Base-by-base conservation (phyloP, 1,140 invertebrate genomes). In the Papilio xuthus region DNA sequence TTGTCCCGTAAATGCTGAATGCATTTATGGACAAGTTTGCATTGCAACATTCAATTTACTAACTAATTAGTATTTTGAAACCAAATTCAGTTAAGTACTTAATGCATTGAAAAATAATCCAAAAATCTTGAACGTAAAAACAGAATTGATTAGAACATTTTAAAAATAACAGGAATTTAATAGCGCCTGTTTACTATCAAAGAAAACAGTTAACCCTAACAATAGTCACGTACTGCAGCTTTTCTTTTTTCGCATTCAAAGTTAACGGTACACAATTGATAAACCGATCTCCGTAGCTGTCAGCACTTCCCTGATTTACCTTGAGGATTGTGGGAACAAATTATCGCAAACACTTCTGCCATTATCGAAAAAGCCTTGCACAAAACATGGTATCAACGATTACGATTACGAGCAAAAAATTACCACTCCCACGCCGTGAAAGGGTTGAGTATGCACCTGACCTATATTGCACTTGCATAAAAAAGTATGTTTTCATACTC, bases 361-460 rank as follows among this genome's bases (percentile, higher is more conserved):
- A 83, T 82, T 76, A 81, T 71, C 78, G 83, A 92, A 93, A 91
- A 90, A 84, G 81, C 76, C 85, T 88, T 89, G 88, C 90, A 92
- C 88, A 92, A 93, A 87, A 85, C 87, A 81, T 81, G 80, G 72
- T 79, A 80, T 82, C 78, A 78, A 84, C 78, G 80, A 81, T 84
- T 80, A 83, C n/a, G n/a, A 78, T 28, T 81, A 56, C 80, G 81
- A 86, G 41, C 41, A 90, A 93, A 90, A 92, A 91, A 86, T 74
- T 60, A 77, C 81, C 67, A 91, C 92, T 93, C 92, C 92, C 92
- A 94, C 92, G 91, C 89, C 86, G 78, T 85, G 89, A 93, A 94
- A 94, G 92, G 92, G 92, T 94, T 94, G 87, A 89, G 80, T 83
- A 85, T 90, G 85, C 91, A 94, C 92, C 92, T 94, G 92, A 94